A percentile compares a stretch with the other conserved stretches of the same genome.
Evolutionary conservation across 2,113 vertebrate genomes (phyloP).

Genomic region (Menura novaehollandiae): DNA sequence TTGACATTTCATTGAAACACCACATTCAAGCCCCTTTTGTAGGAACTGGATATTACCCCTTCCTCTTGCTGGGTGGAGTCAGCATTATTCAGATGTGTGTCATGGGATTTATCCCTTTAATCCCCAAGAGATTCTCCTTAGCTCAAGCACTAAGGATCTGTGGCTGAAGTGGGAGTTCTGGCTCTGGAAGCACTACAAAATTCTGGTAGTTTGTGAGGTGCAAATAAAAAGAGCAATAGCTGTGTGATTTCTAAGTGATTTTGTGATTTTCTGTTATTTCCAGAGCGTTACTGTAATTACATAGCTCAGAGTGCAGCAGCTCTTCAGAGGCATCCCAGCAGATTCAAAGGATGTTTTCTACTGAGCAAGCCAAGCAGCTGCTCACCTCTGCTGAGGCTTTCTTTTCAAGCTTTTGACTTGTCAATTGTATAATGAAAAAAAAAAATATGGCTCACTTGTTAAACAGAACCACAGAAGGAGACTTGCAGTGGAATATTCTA

Average conservation of each 20-base stretch:
- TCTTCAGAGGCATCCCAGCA: background rate
- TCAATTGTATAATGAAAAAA: background rate
- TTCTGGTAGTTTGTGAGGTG: background rate
- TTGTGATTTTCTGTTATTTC: background rate
- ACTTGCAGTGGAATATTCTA: background rate
- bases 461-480: background rate
- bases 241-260: background rate
- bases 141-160: background rate
- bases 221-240: background rate
- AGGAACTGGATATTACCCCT: background rate
- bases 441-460: background rate
- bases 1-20: background rate
- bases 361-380: background rate
- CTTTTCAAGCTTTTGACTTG: background rate
- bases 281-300: background rate
- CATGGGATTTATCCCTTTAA: background rate
- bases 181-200: background rate
- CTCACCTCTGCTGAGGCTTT: background rate
- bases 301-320: background rate
- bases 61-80: background rate
- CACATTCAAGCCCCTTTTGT: background rate
- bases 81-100: background rate
- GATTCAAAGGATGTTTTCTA: background rate
- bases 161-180: background rate
- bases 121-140: background rate